These are phyloP conservation scores for Eupithecia pulchellata DNA, from an alignment of 2,888 invertebrate genomes.

Conservation along the genomic window DNA sequence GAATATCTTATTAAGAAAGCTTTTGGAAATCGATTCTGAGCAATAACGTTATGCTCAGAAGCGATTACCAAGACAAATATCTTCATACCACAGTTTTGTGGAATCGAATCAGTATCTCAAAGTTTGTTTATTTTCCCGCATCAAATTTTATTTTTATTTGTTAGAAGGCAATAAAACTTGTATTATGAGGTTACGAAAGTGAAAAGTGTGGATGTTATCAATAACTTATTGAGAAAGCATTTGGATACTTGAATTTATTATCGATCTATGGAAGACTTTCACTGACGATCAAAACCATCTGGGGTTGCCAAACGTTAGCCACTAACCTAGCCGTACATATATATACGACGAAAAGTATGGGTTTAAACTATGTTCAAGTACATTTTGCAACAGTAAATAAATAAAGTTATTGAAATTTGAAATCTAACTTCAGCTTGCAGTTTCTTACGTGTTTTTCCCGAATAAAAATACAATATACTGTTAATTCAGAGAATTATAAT, in stretches of 20 bases:
- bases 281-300: background rate
- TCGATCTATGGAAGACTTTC: background rate
- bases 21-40: too few relatives aligned
- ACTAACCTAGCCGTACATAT: background rate
- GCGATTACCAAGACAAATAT: background rate
- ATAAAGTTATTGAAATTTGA: too few relatives aligned
- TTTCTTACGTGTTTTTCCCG: background rate
- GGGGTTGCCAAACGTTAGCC: background rate
- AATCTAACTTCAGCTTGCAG: background rate
- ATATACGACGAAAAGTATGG: background rate
- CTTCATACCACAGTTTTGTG: background rate
- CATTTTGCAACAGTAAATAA: too few relatives aligned
- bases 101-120: background rate
- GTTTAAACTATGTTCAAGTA: background rate
- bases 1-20: constrained; percentile 6
- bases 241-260: background rate
- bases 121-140: background rate
- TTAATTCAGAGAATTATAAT: too few relatives aligned
- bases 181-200: background rate
- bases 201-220: background rate
- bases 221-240: constrained; percentile 5
- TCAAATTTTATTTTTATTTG: background rate
- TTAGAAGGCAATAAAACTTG: background rate
- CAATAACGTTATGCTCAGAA: too few relatives aligned
- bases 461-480: too few relatives aligned